phyloP scores from a whole-genome alignment of 64 coral and sea anemone species.

The Platygyra sinensis region DNA sequence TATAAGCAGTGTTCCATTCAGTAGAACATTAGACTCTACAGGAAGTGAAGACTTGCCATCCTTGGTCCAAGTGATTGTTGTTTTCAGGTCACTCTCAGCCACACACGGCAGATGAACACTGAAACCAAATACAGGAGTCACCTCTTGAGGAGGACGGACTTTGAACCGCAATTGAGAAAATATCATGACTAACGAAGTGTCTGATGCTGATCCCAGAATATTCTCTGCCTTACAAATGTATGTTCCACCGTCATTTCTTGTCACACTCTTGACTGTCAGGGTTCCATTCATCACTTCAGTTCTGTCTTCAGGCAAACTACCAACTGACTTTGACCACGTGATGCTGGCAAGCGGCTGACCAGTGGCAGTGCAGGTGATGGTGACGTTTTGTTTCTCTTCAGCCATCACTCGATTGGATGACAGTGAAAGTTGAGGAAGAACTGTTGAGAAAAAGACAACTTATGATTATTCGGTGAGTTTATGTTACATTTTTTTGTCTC shows the following conservation, averaged over 20 bases:
- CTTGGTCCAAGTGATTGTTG: conserved; percentile 48
- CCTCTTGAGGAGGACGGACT: neutral
- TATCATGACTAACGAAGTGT: neutral
- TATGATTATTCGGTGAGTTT: no score
- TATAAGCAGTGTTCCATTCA: neutral
- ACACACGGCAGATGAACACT: conserved; percentile 35
- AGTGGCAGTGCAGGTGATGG: conserved; percentile 29
- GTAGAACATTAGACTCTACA: neutral
- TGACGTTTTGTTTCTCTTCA: conserved; percentile 22
- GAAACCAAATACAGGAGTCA: neutral
- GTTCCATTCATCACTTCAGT: neutral
- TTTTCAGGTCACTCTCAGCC: conserved; percentile 29
- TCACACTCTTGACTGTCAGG: neutral
- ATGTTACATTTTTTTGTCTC: no score
- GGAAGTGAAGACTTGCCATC: neutral
- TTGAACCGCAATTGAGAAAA: neutral
- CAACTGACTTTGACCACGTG: conserved; percentile 19
- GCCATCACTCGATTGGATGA: neutral
- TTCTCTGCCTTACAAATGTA: conserved; percentile 49
- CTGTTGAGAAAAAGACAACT: neutral
- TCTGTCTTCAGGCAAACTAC: neutral
- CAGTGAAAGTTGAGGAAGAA: neutral
- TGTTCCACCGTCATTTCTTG: conserved; percentile 8
- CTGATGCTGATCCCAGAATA: conserved; percentile 10
- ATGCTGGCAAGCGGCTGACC: conserved; percentile 10